Evolutionary conservation across 2,888 invertebrate species (phyloP).

Genomic region (Automeris io): DNA sequence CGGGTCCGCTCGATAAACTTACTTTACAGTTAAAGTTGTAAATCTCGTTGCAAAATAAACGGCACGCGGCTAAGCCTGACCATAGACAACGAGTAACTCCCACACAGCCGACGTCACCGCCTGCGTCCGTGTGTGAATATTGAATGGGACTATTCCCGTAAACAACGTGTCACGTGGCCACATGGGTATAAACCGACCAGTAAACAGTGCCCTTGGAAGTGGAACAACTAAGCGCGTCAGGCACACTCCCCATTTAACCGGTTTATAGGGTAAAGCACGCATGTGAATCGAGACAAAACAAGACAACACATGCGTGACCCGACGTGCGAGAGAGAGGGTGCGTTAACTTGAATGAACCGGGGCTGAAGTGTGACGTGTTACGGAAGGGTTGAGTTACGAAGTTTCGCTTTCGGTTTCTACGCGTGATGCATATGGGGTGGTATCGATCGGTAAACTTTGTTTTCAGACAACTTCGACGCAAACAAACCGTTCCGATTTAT

Average conservation of each 20-base stretch:
- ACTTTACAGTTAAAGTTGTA: constrained; percentile 76
- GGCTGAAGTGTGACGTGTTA: constrained; percentile 59
- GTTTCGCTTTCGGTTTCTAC: constrained; percentile 68
- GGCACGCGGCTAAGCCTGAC: constrained; percentile 66
- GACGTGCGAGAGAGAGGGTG: constrained; percentile 50
- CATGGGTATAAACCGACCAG: constrained; percentile 38
- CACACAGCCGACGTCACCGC: constrained; percentile 43
- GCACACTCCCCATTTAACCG: constrained; percentile 27
- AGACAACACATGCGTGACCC: constrained; percentile 58
- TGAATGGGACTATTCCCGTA: constrained; percentile 55
- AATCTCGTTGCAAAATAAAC: constrained; percentile 74
- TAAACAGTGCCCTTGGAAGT: constrained; percentile 15
- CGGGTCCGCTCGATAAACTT: constrained; percentile 70
- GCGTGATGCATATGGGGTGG: constrained; percentile 66
- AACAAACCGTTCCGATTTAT: constrained; percentile 33
- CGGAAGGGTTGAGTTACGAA: constrained; percentile 66
- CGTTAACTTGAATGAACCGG: constrained; percentile 60
- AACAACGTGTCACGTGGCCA: constrained; percentile 48
- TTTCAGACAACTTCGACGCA: constrained; percentile 35
- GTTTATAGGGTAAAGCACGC: constrained; percentile 45
- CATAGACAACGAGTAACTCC: constrained; percentile 66
- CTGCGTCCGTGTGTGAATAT: constrained; percentile 25
- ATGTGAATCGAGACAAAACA: constrained; percentile 46
- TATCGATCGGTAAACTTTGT: constrained; percentile 56
- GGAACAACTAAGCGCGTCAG: constrained; percentile 18